Conservation (phyloP, 2,113 vertebrate genomes). For the Protobothrops flavoviridis region DNA sequence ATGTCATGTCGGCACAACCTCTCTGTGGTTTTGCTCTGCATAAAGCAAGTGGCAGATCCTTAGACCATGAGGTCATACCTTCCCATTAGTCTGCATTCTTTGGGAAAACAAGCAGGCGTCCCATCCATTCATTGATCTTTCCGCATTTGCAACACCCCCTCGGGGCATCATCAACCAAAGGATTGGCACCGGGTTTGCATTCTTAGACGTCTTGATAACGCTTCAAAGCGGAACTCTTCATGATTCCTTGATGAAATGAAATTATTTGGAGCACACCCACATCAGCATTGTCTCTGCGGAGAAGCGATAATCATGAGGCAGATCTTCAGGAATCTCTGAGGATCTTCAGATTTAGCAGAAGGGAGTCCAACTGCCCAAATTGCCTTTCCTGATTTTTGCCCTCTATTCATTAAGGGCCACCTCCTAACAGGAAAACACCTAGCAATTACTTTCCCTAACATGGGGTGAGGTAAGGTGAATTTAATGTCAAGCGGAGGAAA, state of each 20-base stretch:
- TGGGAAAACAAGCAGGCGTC: background rate
- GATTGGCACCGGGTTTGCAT: background rate
- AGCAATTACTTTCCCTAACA: background rate
- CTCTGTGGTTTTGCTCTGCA: background rate
- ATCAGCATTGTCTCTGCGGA: background rate
- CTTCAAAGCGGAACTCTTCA: background rate
- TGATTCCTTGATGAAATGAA: background rate
- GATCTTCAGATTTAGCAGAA: background rate
- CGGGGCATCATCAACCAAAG: background rate
- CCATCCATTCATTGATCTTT: background rate
- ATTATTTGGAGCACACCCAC: background rate
- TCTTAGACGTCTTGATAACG: background rate
- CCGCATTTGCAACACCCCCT: background rate
- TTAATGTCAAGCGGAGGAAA: background rate
- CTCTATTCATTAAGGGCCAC: background rate
- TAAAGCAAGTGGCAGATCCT: background rate
- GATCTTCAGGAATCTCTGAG: background rate
- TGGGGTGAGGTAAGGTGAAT: background rate
- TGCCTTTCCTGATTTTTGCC: background rate
- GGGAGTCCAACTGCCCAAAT: background rate
- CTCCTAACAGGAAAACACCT: background rate
- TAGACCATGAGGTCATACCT: slow-evolving; percentile 19
- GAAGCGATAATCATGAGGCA: background rate
- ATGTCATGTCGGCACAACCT: background rate
- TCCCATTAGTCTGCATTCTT: slow-evolving; percentile 1